Evolutionary conservation across 2,888 invertebrate species (phyloP).

Genomic region (Fragum whitleyi): DNA sequence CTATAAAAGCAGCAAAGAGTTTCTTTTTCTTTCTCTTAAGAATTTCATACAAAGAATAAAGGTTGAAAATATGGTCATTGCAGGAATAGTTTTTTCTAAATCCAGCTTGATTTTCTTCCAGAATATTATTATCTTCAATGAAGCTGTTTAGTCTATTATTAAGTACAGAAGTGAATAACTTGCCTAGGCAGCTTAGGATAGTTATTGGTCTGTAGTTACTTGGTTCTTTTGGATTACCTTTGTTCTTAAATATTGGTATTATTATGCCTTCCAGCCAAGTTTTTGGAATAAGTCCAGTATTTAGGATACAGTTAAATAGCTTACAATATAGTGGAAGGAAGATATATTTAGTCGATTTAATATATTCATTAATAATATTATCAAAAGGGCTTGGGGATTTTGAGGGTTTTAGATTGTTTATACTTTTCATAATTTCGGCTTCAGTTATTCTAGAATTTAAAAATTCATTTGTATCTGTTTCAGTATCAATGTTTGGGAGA

Average conservation of each 20-base stretch:
- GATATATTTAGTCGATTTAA: not conserved
- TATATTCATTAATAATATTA: not conserved
- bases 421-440: not conserved
- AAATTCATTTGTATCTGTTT: not conserved
- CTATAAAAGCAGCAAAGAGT: not conserved
- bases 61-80: conserved; percentile 1
- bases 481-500: not conserved
- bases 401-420: not conserved
- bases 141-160: not conserved
- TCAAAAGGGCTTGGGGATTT: not conserved
- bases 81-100: not conserved
- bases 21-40: no score
- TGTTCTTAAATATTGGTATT: not conserved
- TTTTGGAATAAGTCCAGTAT: not conserved
- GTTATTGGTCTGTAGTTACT: conserved; percentile 1
- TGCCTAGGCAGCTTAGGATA: conserved; percentile 1
- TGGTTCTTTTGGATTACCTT: not conserved
- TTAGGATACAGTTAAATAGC: not conserved
- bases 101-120: not conserved
- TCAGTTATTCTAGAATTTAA: not conserved
- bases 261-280: not conserved
- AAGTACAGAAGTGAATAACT: not conserved
- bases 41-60: not conserved
- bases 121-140: not conserved
- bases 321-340: not conserved